Evolutionary conservation across 2,113 vertebrate species (phyloP), one percentile per base, ranked within the genome.

Genomic region (Colossoma macropomum): DNA sequence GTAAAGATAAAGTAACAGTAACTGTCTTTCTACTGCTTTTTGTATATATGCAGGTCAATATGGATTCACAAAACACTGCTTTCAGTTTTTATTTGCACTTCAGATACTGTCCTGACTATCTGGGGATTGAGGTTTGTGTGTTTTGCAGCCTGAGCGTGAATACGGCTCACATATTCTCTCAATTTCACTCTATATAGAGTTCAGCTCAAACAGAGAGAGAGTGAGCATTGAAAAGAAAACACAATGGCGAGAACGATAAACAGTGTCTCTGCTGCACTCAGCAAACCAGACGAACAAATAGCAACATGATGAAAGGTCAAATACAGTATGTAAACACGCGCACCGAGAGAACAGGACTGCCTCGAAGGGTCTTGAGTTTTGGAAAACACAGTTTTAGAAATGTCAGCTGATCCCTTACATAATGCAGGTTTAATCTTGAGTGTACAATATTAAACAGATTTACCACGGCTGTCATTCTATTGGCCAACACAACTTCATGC

Each of bases 201-300:
- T n/a, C 68, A 21, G 6, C 34, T 69, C 66, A 69, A 69, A 41
- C 68, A 32, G 21, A 69, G 27, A 34, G 65, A 13, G 65, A 34
- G 65, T 32, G 48, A 23, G 52, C n/a, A 9, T 0, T 41, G 19
- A 71, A 80, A 63, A 59, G 25, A 70, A 59, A 80, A 71, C 78
- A 41, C 30, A 54, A 41, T 28, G 27, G 30, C 4, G 12, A 56
- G 32, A 79, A 70, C 11, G 65, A 77, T 50, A 77, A 77, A 77
- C 75, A 80, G 65, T 80, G 78, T 71, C 34, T 80, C 52, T 60
- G 59, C 59, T 59, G 12, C 21, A 21, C 52, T 79, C 54, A 19
- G 56, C 66, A 80, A 59, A 71, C 66, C 30, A 59, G 32, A 10
- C 50, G 15, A 41, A 71, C 78, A 71, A 69, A 69, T 25, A 69